These are phyloP conservation scores for Drepana arcuata DNA, from an alignment of 1,140 invertebrate genomes.

Conservation along the genomic window DNA sequence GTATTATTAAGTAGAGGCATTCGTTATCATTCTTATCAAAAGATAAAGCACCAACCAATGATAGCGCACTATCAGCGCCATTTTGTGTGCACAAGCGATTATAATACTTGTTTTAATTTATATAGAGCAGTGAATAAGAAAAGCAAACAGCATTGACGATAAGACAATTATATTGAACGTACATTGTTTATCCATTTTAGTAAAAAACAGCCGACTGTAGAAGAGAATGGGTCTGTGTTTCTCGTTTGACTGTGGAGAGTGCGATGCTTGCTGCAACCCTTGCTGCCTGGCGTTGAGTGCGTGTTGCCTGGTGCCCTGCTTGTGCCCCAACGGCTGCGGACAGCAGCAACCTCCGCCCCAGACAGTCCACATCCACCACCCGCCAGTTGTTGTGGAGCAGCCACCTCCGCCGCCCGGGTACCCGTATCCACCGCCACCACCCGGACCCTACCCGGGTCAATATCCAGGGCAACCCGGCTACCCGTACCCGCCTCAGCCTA, in stretches of 20 bases:
- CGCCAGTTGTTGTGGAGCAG: constrained; percentile 43
- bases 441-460: constrained; percentile 21
- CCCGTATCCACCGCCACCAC: constrained; percentile 31
- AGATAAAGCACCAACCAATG: constrained; percentile 11
- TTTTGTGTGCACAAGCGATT: constrained; percentile 13
- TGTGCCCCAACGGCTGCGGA: constrained; percentile 57
- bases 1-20: background rate
- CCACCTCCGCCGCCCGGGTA: constrained; percentile 33
- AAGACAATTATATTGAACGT: constrained; percentile 1
- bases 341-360: constrained; percentile 43
- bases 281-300: constrained; percentile 55
- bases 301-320: constrained; percentile 50
- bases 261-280: constrained; percentile 45
- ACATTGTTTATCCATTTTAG: constrained; percentile 35
- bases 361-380: constrained; percentile 42
- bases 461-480: constrained; percentile 29
- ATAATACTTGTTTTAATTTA: constrained; percentile 5
- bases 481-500: constrained; percentile 17
- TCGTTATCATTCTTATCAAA: constrained; percentile 16
- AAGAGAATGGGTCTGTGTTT: constrained; percentile 51
- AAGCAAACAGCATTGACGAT: too few species aligned
- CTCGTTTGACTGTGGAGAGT: constrained; percentile 59
- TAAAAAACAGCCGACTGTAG: constrained; percentile 19
- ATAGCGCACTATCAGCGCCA: constrained; percentile 14
- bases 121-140: too few species aligned